Evolutionary conservation across 2,888 invertebrate species (phyloP).

Genomic region (Brenthis daphne): DNA sequence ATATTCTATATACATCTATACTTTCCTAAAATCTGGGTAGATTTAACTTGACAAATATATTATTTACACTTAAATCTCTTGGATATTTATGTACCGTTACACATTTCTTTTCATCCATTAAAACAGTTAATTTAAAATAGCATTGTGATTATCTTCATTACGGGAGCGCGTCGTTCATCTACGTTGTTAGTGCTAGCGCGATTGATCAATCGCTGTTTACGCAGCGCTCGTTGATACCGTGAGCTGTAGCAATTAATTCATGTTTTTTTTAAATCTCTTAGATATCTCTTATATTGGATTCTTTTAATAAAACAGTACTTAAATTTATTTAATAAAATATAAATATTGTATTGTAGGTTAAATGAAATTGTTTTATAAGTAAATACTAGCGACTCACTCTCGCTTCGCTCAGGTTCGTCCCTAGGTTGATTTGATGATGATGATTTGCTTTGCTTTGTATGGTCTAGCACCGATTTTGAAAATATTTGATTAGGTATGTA

Average conservation of each 20-base stretch:
- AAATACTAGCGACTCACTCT: too few relatives aligned
- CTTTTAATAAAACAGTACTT: too few relatives aligned
- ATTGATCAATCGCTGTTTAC: conserved; percentile 41
- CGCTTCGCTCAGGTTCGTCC: too few relatives aligned
- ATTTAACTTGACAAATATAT: not conserved
- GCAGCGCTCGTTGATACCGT: conserved; percentile 28
- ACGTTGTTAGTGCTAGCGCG: conserved; percentile 32
- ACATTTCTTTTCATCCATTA: conserved; percentile 7
- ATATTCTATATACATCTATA: too few relatives aligned
- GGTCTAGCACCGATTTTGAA: too few relatives aligned
- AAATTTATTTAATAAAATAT: too few relatives aligned
- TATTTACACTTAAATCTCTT: not conserved
- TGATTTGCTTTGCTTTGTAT: too few relatives aligned
- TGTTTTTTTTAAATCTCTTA: not conserved
- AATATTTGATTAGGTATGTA: too few relatives aligned
- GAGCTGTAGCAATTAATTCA: conserved; percentile 9
- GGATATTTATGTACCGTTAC: not conserved
- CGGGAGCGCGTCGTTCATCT: conserved; percentile 21
- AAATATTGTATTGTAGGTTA: too few relatives aligned
- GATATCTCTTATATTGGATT: not conserved
- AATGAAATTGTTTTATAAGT: too few relatives aligned
- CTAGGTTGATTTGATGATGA: too few relatives aligned
- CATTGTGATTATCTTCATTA: conserved; percentile 29
- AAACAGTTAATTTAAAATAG: conserved; percentile 21
- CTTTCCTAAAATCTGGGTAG: too few relatives aligned